Base-by-base conservation (phyloP, 2,888 invertebrate species). In the Cheilosia scutellata region DNA sequence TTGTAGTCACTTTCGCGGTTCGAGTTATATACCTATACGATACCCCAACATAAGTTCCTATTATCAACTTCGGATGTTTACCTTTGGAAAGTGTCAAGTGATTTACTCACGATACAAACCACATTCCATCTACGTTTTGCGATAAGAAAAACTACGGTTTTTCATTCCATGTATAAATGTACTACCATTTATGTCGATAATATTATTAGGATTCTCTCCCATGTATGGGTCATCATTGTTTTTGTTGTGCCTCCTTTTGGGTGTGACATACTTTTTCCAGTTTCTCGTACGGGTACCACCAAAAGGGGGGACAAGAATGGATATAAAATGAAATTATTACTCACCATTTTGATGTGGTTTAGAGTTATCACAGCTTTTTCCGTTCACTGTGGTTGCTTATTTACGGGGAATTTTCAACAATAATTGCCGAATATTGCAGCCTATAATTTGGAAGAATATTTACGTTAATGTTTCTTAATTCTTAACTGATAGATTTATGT, bases 191-290 rank as follows among this genome's bases (percentile, higher is more conserved):
- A 74, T 51, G 80, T 42, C 66, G n/a, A 68, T 42, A 66, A 66
- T 60, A 60, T 57, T 57, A n/a, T 63, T 49, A 11, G 37, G 37
- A 20, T 66, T 66, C 42, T 31, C n/a, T 62, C 16, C 27, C 29
- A 7, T 76, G 44, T 76, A 51, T 66, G 60, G 72, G 27, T 60
- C 62, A 58, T 16, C 33, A 44, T 80, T 86, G 82, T 86, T 86
- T 86, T 86, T 86, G 82, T 86, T 86, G 76, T 77, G 76, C 62
- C 77, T 86, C 82, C 80, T 86, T 82, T 86, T 82, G 86, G 86
- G 86, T 86, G 86, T 86, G 86, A 86, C 86, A 86, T 86, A 86
- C 86, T 63, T 86, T 86, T 86, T 86, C 68, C 66, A 77, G 76
- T 86, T 86, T 77, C 80, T 62, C 76, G 49, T 29, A 40, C 57